These are phyloP conservation scores for Arbacia lixula DNA, from an alignment of 53 echinoderm and acorn worm genomes.

Conservation along the genomic window DNA sequence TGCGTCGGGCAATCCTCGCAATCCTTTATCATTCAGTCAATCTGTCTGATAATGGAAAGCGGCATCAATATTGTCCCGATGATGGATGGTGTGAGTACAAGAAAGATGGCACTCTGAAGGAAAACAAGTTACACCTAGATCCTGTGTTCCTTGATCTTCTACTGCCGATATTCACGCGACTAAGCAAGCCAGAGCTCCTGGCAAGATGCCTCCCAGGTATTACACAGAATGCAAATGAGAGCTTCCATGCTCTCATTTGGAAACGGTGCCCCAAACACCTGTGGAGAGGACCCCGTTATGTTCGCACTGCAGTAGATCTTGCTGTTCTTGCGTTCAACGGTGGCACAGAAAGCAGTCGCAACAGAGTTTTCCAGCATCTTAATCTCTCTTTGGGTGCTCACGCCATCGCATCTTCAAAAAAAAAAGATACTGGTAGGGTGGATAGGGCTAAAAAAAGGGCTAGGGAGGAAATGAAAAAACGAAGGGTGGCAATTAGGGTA, in stretches of 20 bases:
- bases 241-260: slow-evolving; percentile 55
- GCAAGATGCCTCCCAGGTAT: slow-evolving; percentile 50
- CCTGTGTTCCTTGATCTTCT: slow-evolving; percentile 31
- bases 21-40: too few relatives aligned
- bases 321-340: slow-evolving; percentile 62
- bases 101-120: slow-evolving; percentile 3
- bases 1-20: too few relatives aligned
- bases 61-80: too few relatives aligned
- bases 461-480: slow-evolving; percentile 34
- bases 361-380: not conserved
- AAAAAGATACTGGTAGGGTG: too few relatives aligned
- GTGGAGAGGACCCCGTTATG: slow-evolving; percentile 55
- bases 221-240: slow-evolving; percentile 63
- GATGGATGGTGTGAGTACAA: too few relatives aligned
- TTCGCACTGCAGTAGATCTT: slow-evolving; percentile 41
- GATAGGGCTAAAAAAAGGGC: slow-evolving; percentile 28
- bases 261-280: slow-evolving; percentile 66
- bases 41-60: too few relatives aligned
- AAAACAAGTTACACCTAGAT: slow-evolving; percentile 44
- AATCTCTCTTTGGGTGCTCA: slow-evolving; percentile 34
- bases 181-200: slow-evolving; percentile 34
- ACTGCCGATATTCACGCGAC: slow-evolving; percentile 37
- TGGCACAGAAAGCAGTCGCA: slow-evolving; percentile 44
- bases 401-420: not conserved
- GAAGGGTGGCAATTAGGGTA: slow-evolving; percentile 13